A percentile compares a stretch with the other conserved stretches of the same genome.
Evolutionary conservation across 2,888 invertebrate genomes (phyloP).

Genomic region (Lobophora halterata): DNA sequence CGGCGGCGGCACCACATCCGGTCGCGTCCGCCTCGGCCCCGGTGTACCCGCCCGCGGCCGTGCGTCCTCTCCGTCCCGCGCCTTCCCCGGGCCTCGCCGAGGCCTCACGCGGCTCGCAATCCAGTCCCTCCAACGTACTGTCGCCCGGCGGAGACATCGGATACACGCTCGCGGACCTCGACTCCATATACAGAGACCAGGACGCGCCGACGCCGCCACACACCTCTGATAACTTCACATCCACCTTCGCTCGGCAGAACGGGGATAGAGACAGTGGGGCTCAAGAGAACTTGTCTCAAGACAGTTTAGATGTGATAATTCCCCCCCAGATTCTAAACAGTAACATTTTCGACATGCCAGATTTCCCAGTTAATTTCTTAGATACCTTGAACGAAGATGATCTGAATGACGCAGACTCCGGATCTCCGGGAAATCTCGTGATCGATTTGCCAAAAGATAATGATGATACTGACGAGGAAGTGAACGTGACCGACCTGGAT

Average conservation of each 20-base stretch:
- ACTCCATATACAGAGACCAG: constrained; percentile 54
- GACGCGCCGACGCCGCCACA: constrained; percentile 27
- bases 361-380: constrained; percentile 30
- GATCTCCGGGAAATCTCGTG: constrained; percentile 8
- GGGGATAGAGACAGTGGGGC: constrained; percentile 7
- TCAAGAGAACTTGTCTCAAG: constrained; percentile 11
- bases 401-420: constrained; percentile 9
- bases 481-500: not conserved
- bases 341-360: constrained; percentile 31
- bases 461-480: not conserved
- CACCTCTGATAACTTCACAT: not conserved
- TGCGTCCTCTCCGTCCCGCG: not conserved
- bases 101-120: constrained; percentile 86
- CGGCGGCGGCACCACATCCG: constrained; percentile 63
- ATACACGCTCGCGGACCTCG: constrained; percentile 53
- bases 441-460: constrained; percentile 8
- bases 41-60: not conserved
- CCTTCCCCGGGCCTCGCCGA: constrained; percentile 7
- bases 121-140: constrained; percentile 81
- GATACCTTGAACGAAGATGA: constrained; percentile 28
- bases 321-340: constrained; percentile 30
- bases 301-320: constrained; percentile 18
- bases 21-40: not conserved
- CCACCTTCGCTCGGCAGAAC: not conserved
- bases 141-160: constrained; percentile 49